phyloP scores from a whole-genome alignment of 2,113 vertebrate species.

The Cebidichthys violaceus region DNA sequence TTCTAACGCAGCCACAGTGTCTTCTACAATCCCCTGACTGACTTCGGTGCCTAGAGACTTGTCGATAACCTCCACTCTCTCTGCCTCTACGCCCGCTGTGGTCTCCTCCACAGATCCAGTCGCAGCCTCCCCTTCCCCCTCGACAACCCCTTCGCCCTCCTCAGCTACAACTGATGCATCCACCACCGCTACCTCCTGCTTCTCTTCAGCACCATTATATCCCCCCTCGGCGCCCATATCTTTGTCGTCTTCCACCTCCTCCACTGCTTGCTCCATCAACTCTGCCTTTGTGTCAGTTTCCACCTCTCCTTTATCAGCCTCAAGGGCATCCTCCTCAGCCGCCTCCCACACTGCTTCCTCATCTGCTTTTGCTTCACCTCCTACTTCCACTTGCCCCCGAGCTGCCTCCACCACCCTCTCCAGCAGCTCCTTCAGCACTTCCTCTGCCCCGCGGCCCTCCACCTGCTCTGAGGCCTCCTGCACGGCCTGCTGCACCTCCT shows the following conservation, averaged over 20 bases:
- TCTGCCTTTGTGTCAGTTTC: conserved; percentile 34
- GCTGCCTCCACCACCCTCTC: conserved; percentile 73
- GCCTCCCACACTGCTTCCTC: conserved; percentile 22
- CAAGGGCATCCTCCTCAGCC: background rate
- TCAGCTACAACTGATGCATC: conserved; percentile 28
- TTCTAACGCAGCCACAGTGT: conserved; percentile 15
- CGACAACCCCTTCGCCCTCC: conserved; percentile 2
- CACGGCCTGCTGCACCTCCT: conserved; percentile 77
- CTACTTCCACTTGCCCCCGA: conserved; percentile 53
- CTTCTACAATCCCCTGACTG: conserved; percentile 29
- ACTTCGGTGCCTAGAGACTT: conserved; percentile 37
- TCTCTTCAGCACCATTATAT: conserved; percentile 25
- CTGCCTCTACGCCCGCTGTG: conserved; percentile 23
- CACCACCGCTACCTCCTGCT: conserved; percentile 30
- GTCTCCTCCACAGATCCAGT: conserved; percentile 30
- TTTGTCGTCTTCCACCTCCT: conserved; percentile 5
- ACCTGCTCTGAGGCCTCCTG: conserved; percentile 75
- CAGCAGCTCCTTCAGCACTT: conserved; percentile 72
- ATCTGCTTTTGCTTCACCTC: conserved; percentile 41
- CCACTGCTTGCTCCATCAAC: conserved; percentile 26
- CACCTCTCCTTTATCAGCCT: background rate
- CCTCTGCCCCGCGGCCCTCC: conserved; percentile 59
- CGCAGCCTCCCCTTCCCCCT: conserved; percentile 15
- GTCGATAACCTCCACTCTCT: conserved; percentile 16
- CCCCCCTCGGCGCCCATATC: conserved; percentile 1